A percentile compares a stretch with the other conserved stretches of the same genome.
phyloP scores from a whole-genome alignment of 2,888 invertebrate species.

The Eubasilissa splendida region DNA sequence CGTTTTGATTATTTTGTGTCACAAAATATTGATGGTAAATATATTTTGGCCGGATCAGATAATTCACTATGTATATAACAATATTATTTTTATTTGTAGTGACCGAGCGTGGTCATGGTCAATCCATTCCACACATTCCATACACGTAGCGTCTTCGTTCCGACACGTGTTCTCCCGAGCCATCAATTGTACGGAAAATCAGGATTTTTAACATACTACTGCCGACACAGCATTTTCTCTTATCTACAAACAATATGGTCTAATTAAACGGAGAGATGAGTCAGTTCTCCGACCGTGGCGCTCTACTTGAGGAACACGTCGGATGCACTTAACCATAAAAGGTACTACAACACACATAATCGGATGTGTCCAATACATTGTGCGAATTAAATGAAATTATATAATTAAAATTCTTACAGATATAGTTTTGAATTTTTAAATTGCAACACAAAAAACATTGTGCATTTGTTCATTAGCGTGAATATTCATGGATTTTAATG shows the following conservation, averaged over 20 bases:
- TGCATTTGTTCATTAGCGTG: no score
- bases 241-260: slow-evolving; percentile 21
- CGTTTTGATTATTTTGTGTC: slow-evolving; percentile 49
- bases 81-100: slow-evolving; percentile 42
- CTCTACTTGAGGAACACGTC: background rate
- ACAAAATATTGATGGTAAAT: slow-evolving; percentile 55
- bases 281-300: background rate
- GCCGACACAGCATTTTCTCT: slow-evolving; percentile 24
- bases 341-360: no score
- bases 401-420: background rate
- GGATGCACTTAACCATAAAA: no score
- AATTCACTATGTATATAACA: slow-evolving; percentile 29
- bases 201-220: slow-evolving; percentile 49
- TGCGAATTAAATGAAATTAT: slow-evolving; percentile 6
- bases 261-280: slow-evolving; percentile 18
- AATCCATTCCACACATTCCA: slow-evolving; percentile 8
- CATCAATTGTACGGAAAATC: slow-evolving; percentile 54
- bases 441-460: no score
- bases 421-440: no score
- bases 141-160: slow-evolving; percentile 15
- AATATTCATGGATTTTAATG: no score
- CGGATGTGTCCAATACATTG: background rate
- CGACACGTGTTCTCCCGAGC: slow-evolving; percentile 3
- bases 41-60: slow-evolving; percentile 55
- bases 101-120: background rate